Conservation (phyloP, 2,888 invertebrate species). For the Hirtodrosophila histrioides region DNA sequence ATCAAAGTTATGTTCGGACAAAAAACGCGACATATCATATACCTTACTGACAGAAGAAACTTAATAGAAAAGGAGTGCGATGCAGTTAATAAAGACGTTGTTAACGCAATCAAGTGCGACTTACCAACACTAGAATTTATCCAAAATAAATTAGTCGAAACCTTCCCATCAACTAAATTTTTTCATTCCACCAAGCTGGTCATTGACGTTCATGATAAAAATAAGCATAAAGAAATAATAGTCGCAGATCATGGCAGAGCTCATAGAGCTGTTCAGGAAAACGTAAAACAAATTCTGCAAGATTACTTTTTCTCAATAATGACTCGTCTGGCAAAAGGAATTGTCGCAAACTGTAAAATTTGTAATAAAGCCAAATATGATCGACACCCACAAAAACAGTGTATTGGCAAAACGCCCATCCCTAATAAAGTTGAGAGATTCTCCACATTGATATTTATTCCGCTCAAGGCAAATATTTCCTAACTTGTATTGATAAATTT, state of each 20-base stretch:
- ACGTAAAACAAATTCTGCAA: constrained; percentile 43
- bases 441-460: constrained; percentile 42
- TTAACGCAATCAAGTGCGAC: constrained; percentile 13
- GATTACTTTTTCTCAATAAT: constrained; percentile 46
- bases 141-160: constrained; percentile 1
- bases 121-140: constrained; percentile 4
- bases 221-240: constrained; percentile 4
- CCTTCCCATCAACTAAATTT: constrained; percentile 9
- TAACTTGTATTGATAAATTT: constrained; percentile 30
- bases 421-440: constrained; percentile 13
- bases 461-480: constrained; percentile 43
- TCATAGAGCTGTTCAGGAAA: constrained; percentile 47
- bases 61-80: constrained; percentile 2
- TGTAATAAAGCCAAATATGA: constrained; percentile 46
- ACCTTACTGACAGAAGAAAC: constrained; percentile 1
- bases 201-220: background rate
- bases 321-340: constrained; percentile 26
- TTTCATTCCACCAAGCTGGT: background rate
- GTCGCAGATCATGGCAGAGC: constrained; percentile 18
- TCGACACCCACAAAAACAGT: constrained; percentile 43
- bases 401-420: constrained; percentile 21
- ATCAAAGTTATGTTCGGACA: background rate
- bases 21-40: constrained; percentile 12
- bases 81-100: constrained; percentile 4
- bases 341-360: constrained; percentile 35